phyloP scores from a whole-genome alignment of 1,140 invertebrate genomes.

The Scaptomyza montana region DNA sequence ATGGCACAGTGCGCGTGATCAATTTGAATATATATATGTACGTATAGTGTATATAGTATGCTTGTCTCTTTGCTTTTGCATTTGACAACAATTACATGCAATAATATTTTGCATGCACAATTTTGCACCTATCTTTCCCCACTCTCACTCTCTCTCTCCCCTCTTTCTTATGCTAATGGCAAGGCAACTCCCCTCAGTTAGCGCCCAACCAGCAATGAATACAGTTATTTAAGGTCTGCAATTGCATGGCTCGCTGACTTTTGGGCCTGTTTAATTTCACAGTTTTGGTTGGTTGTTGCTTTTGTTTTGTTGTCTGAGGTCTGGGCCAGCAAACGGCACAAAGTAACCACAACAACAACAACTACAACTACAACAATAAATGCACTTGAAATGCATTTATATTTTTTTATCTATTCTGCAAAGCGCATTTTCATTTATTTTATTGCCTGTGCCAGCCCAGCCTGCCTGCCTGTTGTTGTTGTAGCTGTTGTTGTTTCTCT shows the following conservation, averaged over 20 bases:
- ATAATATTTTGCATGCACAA: slow-evolving; percentile 64
- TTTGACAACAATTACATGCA: slow-evolving; percentile 68
- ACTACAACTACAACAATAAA: slow-evolving; percentile 18
- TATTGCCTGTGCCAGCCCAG: slow-evolving; percentile 41
- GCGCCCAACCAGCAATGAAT: slow-evolving; percentile 56
- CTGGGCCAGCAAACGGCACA: slow-evolving; percentile 26
- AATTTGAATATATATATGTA: slow-evolving; percentile 50
- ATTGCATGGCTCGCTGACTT: slow-evolving; percentile 70
- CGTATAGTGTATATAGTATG: slow-evolving; percentile 2
- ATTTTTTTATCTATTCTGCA: slow-evolving; percentile 35
- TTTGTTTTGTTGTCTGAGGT: slow-evolving; percentile 19
- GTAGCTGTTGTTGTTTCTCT: slow-evolving; percentile 23
- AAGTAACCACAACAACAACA: slow-evolving; percentile 7
- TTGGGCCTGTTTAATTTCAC: slow-evolving; percentile 68
- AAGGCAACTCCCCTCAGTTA: slow-evolving; percentile 50
- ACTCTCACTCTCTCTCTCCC: background rate
- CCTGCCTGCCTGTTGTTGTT: slow-evolving; percentile 28
- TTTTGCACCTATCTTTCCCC: slow-evolving; percentile 16
- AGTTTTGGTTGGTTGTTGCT: slow-evolving; percentile 38
- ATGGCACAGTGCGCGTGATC: slow-evolving; percentile 58
- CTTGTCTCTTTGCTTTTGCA: slow-evolving; percentile 26
- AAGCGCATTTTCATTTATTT: slow-evolving; percentile 70
- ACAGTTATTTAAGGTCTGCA: slow-evolving; percentile 71
- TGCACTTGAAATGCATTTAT: slow-evolving; percentile 66
- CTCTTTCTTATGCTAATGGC: slow-evolving; percentile 6